Evolutionary conservation across 2,797 vertebrate species (phyloP).

Genomic region (Leuciscus waleckii): DNA sequence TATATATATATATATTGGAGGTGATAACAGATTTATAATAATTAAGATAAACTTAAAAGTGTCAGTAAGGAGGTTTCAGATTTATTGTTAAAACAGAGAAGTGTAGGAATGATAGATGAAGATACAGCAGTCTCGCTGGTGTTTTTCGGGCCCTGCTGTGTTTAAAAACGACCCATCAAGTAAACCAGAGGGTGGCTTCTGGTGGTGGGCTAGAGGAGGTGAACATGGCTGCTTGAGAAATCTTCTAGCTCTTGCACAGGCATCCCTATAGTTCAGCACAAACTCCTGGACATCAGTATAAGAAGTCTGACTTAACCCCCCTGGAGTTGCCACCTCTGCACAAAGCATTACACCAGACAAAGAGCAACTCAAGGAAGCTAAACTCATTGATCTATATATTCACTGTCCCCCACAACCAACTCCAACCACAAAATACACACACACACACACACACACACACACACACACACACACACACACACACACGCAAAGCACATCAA

Average conservation of each 20-base stretch:
- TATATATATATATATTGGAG: neutral
- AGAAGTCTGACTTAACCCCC: slow-evolving; percentile 66
- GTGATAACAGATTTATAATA: neutral
- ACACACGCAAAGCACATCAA: slow-evolving; percentile 59
- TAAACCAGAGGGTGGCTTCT: slow-evolving; percentile 70
- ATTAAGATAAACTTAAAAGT: slow-evolving; percentile 16
- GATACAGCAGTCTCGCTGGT: slow-evolving; percentile 54
- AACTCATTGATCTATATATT: slow-evolving; percentile 78
- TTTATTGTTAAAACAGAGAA: slow-evolving; percentile 49
- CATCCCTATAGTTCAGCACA: slow-evolving; percentile 49
- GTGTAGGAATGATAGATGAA: slow-evolving; percentile 70
- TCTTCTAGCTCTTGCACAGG: slow-evolving; percentile 64
- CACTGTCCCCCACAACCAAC: slow-evolving; percentile 46
- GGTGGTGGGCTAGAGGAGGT: slow-evolving; percentile 66
- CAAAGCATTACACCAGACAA: slow-evolving; percentile 69
- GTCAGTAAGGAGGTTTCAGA: slow-evolving; percentile 2
- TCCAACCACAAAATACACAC: slow-evolving; percentile 62
- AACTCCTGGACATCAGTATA: slow-evolving; percentile 75
- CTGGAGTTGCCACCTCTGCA: slow-evolving; percentile 69
- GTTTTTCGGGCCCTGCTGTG: slow-evolving; percentile 75
- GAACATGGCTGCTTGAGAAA: slow-evolving; percentile 73
- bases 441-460: slow-evolving; percentile 69
- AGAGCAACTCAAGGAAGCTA: slow-evolving; percentile 64
- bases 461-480: slow-evolving; percentile 23
- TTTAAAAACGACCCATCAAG: slow-evolving; percentile 81